A percentile compares a stretch with the other conserved stretches of the same genome.
Conservation (phyloP, 1,140 invertebrate genomes). For the Drosophila repleta region DNA sequence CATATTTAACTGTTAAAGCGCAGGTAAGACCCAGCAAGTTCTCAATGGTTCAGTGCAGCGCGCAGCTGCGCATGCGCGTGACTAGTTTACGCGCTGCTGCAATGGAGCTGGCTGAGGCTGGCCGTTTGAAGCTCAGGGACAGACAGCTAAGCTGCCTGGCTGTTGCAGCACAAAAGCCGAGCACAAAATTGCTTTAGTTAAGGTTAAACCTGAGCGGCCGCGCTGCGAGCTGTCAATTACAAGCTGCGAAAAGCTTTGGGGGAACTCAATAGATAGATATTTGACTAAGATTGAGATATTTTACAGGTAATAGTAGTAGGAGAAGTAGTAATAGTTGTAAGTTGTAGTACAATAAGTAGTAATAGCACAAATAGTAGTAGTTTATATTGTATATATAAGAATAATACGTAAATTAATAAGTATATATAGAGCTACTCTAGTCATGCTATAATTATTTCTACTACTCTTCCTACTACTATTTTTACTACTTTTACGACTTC, state of each 20-base stretch:
- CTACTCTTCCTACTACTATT: no score
- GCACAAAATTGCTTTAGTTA: not conserved
- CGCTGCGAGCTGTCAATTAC: not conserved
- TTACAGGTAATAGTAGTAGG: no score
- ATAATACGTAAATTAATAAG: no score
- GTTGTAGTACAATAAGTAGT: no score
- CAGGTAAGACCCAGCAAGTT: constrained; percentile 50
- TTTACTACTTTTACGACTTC: no score
- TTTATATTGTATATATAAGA: no score
- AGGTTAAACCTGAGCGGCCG: not conserved
- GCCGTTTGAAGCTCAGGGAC: not conserved
- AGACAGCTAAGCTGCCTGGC: not conserved
- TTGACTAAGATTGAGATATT: no score
- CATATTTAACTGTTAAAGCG: constrained; percentile 18
- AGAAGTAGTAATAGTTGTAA: no score
- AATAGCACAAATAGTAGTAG: no score
- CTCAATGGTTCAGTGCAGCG: constrained; percentile 22
- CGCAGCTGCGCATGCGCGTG: constrained; percentile 44
- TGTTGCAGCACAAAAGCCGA: constrained; percentile 7
- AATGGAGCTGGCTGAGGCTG: not conserved
- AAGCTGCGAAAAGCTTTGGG: not conserved
- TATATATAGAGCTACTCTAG: no score
- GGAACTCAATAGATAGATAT: no score
- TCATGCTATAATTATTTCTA: no score
- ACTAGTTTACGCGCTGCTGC: constrained; percentile 19